A percentile compares a stretch with the other conserved stretches of the same genome.
phyloP scores from a whole-genome alignment of 1,140 invertebrate species.

The Bombus cullumanus region DNA sequence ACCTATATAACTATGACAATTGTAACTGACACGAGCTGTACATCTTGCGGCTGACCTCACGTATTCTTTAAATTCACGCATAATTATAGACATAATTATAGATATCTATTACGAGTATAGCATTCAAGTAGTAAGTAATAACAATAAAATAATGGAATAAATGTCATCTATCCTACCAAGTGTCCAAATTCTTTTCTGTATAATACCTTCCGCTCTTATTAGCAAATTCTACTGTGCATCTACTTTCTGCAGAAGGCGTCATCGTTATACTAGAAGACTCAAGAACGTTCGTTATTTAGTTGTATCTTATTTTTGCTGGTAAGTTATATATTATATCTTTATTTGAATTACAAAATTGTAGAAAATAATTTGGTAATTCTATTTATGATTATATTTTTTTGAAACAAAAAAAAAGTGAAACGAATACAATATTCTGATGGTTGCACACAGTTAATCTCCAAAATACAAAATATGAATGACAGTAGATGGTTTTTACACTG shows the following conservation, averaged over 20 bases:
- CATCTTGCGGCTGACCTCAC: constrained; percentile 73
- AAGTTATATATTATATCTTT: constrained; percentile 17
- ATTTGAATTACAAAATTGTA: too few species aligned
- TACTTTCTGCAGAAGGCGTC: background rate
- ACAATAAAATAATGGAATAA: constrained; percentile 81
- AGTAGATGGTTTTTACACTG: too few species aligned
- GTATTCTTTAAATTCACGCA: constrained; percentile 81
- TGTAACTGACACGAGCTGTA: constrained; percentile 69
- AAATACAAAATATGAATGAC: background rate
- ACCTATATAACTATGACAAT: constrained; percentile 36
- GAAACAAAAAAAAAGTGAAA: background rate
- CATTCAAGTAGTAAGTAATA: constrained; percentile 81
- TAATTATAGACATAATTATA: constrained; percentile 83
- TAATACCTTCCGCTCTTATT: background rate
- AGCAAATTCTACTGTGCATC: background rate
- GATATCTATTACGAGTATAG: constrained; percentile 81
- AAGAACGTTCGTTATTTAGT: background rate
- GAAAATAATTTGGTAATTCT: background rate
- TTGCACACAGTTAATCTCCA: too few species aligned
- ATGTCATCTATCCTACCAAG: constrained; percentile 78
- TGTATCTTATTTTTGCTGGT: background rate
- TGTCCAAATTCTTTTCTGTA: background rate
- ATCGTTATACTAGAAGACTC: background rate
- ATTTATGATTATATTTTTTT: background rate
- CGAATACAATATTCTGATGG: background rate